Base-by-base conservation (phyloP, 2,888 invertebrate species). In the Drosophila greeni region DNA sequence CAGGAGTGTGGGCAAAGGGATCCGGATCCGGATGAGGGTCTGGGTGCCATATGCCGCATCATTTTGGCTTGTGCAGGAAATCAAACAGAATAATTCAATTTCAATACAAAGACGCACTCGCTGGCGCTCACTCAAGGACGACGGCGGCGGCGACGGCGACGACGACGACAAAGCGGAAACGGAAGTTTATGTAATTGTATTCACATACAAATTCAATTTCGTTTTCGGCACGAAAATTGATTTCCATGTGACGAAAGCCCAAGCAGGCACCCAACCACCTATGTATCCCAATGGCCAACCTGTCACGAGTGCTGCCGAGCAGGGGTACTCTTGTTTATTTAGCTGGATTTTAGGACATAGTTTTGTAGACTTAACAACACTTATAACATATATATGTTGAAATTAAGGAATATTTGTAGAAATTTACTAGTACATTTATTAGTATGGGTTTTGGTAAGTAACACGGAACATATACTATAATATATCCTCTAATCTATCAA, bases 71-170 rank as follows among this genome's bases (percentile, higher is more conserved):
- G 70, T 69, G 66, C 69, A 82, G 82, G 80, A 84, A 84, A 85
- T 85, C 83, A 86, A 85, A 86, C 75, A 81, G 80, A 84, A 86
- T 85, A 84, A 84, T 85, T 85, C 84, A 80, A 84, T 82, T 82
- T 82, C 75, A 72, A 79, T 79, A 76, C 80, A 82, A 85, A 84
- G 82, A 75, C 70, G 67, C 68, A 73, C 68, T 72, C 62, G 65
- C 47, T 40, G 34, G 12, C 29, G 42, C 20, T 43, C 37, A 47
- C 52, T 43, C 65, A 64, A 53, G 59, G 54, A 55, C 54, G 16
- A 11, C 18, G n/a, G 23, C 54, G 16, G 8, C 18, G n/a, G 23
- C 40, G 40, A 12, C 34, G 54, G 45, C 42, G 45, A 20, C 49
- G 33, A 53, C 31, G 37, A 24, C 42, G 61, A 55, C 59, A 52